Evolutionary conservation across 23 tunicate genomes (phyloP).

Genomic region (Trididemnum miniatum): DNA sequence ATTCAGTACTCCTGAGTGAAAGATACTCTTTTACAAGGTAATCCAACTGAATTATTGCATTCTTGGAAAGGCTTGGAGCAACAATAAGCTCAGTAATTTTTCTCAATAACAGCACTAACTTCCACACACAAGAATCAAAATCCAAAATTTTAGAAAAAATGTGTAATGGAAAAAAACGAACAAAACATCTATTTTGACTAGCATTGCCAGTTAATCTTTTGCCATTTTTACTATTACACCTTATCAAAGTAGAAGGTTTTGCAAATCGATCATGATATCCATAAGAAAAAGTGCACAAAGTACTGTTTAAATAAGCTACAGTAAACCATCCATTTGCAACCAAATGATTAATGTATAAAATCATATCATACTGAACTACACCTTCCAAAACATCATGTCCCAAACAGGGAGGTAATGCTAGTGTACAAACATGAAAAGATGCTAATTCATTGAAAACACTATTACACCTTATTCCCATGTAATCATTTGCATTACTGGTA

Average conservation of each 20-base stretch:
- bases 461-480: not conserved
- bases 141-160: conserved; percentile 9
- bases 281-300: conserved; percentile 2
- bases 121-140: not conserved
- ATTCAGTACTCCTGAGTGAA: not conserved
- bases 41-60: conserved; percentile 7
- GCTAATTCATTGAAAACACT: conserved; percentile 10
- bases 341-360: not conserved
- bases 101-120: not conserved
- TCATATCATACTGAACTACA: conserved; percentile 16
- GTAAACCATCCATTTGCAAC: conserved; percentile 2
- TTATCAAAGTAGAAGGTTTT: not conserved
- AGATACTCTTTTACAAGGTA: not conserved
- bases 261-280: not conserved
- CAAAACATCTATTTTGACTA: conserved; percentile 15
- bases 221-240: not conserved
- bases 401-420: conserved; percentile 20
- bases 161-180: conserved; percentile 4
- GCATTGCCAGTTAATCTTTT: conserved; percentile 19
- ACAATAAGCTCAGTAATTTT: not conserved
- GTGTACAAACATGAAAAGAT: conserved; percentile 18
- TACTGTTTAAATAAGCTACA: conserved; percentile 9
- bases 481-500: not conserved
- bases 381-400: conserved; percentile 29
- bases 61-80: not conserved